A percentile compares a stretch with the other conserved stretches of the same genome.
Conservation (phyloP, 92 coral and sea anemone species). For the Zoanthus sansibaricus region DNA sequence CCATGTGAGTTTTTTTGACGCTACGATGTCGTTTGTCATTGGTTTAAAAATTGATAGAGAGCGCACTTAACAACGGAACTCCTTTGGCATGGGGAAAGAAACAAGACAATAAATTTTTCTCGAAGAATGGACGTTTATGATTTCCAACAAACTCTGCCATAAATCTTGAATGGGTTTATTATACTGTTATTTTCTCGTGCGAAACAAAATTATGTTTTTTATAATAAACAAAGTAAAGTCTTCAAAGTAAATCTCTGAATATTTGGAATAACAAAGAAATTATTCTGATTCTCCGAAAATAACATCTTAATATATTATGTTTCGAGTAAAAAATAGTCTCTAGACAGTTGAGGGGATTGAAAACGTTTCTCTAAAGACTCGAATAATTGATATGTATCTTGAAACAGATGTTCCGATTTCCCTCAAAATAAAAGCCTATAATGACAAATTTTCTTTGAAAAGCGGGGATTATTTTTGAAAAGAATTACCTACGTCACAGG, state of each 20-base stretch:
- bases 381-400: not conserved
- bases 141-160: not conserved
- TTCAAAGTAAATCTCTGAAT: too few species aligned
- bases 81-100: not conserved
- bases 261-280: too few species aligned
- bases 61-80: conserved; percentile 37
- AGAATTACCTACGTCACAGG: conserved; percentile 35
- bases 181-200: not conserved
- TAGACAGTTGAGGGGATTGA: too few species aligned
- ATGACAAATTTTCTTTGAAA: not conserved
- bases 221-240: not conserved
- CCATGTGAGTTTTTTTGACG: not conserved
- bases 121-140: conserved; percentile 3
- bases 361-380: not conserved
- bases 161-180: not conserved
- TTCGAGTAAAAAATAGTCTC: not conserved
- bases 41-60: conserved; percentile 4
- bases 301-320: not conserved
- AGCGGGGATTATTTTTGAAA: conserved; percentile 17
- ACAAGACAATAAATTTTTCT: not conserved
- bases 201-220: not conserved
- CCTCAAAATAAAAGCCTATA: too few species aligned
- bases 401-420: conserved; percentile 14
- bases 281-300: not conserved
- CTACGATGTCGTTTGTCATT: conserved; percentile 3